Evolutionary conservation across 1,140 invertebrate species (phyloP), one percentile per base, ranked within the genome.

Genomic region (Portunus trituberculatus): DNA sequence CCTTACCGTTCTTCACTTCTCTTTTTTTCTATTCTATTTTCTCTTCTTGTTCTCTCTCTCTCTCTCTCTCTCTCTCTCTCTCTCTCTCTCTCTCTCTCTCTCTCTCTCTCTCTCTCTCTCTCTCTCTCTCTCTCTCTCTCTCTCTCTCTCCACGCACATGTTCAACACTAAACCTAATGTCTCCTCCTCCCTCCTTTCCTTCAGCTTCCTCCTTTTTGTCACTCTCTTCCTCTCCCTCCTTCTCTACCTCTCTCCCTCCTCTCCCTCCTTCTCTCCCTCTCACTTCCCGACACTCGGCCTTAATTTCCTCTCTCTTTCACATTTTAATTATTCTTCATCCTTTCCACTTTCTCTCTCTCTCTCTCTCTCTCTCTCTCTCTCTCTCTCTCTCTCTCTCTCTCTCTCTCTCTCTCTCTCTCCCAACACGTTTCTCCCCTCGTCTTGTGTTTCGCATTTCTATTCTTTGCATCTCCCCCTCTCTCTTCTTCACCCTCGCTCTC

Each of bases 201-300:
- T 31, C 84, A 12, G 32, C 84, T 14, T 31, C 84, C 84, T 20
- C 84, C n/a, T 28, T 39, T 86, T 39, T 39, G 32, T 39, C 76
- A 86, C 12, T 39, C 32, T 31, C 84, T 39, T 28, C n/a, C 84
- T 86, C 84, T 12, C 32, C n/a, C 84, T 86, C 84, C 14, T 12
- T 12, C 16, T 86, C 84, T 4, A 3, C n/a, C 84, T 83, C 7
- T 7, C 76, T 83, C 14, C 83, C n/a, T 25, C n/a, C 83, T 25
- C 88, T 90, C 88, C 32, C 88, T 90, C 88, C 32, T 31, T 90
- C 88, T 90, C 88, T 90, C 88, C 1, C 88, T 90, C 88, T 90
- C 88, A 31, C 88, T 90, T 31, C 32, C 88, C 32, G n/a, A 31
- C 88, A 31, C 88, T 90, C 88, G n/a, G 29, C 45, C 88, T 90